These are phyloP conservation scores for Cartodere bifasciata DNA, from an alignment of 2,888 invertebrate species.

Conservation along the genomic window DNA sequence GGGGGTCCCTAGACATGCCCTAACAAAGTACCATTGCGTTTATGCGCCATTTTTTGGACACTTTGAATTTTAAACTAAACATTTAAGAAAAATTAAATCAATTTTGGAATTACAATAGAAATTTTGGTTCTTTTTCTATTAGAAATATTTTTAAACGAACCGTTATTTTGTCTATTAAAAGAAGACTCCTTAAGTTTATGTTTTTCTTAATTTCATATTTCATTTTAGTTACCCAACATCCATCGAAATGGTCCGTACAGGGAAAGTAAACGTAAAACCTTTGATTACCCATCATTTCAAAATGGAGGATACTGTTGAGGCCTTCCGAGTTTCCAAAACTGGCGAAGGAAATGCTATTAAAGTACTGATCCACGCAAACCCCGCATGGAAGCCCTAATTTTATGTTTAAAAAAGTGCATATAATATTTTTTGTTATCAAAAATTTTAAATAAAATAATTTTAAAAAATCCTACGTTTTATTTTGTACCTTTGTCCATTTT, in stretches of 20 bases:
- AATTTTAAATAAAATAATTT: too few species aligned
- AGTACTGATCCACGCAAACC: constrained; percentile 69
- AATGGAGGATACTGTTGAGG: constrained; percentile 63
- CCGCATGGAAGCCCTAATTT: constrained; percentile 22
- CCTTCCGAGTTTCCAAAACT: constrained; percentile 70
- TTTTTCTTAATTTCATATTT: constrained; percentile 7
- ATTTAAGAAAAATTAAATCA: neutral
- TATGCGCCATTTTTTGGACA: too few species aligned
- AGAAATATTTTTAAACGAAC: too few species aligned
- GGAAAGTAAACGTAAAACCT: constrained; percentile 66
- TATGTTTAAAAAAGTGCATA: too few species aligned
- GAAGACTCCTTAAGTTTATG: constrained; percentile 2
- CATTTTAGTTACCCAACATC: constrained; percentile 62
- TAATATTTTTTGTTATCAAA: too few species aligned
- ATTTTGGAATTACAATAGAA: constrained; percentile 4
- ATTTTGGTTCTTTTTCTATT: too few species aligned
- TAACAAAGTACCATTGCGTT: too few species aligned
- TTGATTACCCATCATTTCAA: constrained; percentile 73
- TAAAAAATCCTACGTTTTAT: too few species aligned
- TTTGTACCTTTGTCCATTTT: constrained; percentile 2
- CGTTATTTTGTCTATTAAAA: too few species aligned
- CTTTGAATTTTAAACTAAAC: neutral
- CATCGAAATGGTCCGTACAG: constrained; percentile 61
- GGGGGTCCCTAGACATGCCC: too few species aligned
- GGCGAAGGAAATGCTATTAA: constrained; percentile 68